These are phyloP conservation scores for Anticlea derivata DNA, from an alignment of 2,888 invertebrate genomes.

Conservation along the genomic window DNA sequence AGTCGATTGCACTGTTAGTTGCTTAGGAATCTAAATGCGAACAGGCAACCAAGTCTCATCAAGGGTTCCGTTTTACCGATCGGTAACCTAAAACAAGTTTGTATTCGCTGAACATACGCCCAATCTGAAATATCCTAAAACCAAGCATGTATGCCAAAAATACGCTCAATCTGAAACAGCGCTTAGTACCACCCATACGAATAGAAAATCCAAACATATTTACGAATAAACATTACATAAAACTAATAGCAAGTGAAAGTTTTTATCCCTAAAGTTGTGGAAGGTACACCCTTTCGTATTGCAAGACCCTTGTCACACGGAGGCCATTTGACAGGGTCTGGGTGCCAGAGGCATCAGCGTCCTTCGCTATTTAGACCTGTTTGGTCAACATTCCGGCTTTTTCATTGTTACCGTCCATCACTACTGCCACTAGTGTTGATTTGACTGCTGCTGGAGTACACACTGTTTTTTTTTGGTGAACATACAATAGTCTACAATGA, in stretches of 20 bases:
- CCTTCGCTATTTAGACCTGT: not conserved
- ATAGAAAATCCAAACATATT: conserved; percentile 19
- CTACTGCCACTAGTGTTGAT: no score
- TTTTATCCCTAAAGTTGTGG: conserved; percentile 35
- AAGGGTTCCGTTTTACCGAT: no score
- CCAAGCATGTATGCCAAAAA: no score
- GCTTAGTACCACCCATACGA: conserved; percentile 13
- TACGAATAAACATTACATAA: conserved; percentile 31
- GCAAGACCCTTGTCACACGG: conserved; percentile 35
- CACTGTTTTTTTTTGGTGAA: no score
- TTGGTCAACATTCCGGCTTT: not conserved
- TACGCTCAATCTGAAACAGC: no score
- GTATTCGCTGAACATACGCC: no score
- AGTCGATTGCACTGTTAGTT: no score
- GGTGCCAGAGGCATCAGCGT: not conserved
- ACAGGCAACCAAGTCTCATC: no score
- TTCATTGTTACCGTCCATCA: not conserved
- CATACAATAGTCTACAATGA: no score
- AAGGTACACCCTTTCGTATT: conserved; percentile 27
- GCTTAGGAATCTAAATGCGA: no score
- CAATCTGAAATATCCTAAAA: no score
- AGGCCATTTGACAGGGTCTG: conserved; percentile 30
- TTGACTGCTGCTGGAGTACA: not conserved
- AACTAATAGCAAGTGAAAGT: conserved; percentile 29
- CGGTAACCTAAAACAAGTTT: no score